Evolutionary conservation across 2,113 vertebrate genomes (phyloP).

Genomic region (Limnothrissa miodon): DNA sequence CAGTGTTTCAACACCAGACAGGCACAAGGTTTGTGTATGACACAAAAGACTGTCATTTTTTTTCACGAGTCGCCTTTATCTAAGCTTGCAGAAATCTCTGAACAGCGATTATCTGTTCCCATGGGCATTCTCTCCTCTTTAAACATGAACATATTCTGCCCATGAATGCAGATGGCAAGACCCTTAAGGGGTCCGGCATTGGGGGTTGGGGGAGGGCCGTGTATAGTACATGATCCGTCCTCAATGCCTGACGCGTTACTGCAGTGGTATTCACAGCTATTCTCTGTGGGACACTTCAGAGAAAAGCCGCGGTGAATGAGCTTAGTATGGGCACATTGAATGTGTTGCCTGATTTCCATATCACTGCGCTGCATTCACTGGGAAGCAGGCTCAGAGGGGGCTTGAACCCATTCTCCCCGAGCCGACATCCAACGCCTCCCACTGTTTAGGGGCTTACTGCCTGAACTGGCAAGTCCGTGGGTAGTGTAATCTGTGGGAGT

Average conservation of each 20-base stretch:
- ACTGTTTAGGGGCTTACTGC: constrained; percentile 31
- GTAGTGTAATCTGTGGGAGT: background rate
- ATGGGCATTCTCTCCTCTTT: background rate
- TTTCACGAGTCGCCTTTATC: constrained; percentile 26
- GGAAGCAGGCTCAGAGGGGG: constrained; percentile 34
- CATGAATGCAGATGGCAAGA: constrained; percentile 27
- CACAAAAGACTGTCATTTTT: background rate
- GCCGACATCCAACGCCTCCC: background rate
- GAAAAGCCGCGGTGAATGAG: constrained; percentile 27
- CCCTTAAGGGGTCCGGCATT: background rate
- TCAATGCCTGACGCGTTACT: background rate
- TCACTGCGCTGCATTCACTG: constrained; percentile 48
- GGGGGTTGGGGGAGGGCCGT: background rate
- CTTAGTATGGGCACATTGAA: constrained; percentile 44
- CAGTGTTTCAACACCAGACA: background rate
- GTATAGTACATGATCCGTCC: background rate
- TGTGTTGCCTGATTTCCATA: constrained; percentile 53
- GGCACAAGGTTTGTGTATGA: background rate
- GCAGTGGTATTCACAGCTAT: background rate
- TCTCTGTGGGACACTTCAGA: constrained; percentile 16
- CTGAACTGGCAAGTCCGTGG: background rate
- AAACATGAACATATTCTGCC: constrained; percentile 23
- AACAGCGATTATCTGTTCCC: constrained; percentile 3
- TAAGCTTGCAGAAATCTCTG: constrained; percentile 24
- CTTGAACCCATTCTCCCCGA: background rate